These are phyloP conservation scores for Sphenopsis melanotis DNA, from an alignment of 2,797 vertebrate species.

Conservation along the genomic window DNA sequence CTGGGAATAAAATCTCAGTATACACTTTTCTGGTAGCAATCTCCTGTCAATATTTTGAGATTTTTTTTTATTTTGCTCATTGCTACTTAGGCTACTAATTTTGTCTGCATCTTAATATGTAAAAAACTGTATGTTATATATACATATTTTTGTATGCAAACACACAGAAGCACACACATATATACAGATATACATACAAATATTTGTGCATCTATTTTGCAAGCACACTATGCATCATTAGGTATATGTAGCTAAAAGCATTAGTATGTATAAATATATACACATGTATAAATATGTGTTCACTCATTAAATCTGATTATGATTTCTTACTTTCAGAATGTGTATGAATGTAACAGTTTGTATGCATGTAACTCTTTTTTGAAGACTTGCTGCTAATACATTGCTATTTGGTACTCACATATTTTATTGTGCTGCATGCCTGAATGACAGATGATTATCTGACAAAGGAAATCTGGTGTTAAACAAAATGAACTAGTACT, in stretches of 20 bases:
- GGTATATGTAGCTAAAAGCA: neutral
- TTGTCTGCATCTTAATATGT: neutral
- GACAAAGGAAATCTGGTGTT: constrained; percentile 77
- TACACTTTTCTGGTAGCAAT: neutral
- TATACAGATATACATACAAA: neutral
- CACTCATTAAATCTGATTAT: constrained; percentile 54
- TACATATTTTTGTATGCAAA: neutral
- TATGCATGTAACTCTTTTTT: constrained; percentile 10
- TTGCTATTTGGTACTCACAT: constrained; percentile 53
- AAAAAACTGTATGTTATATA: neutral
- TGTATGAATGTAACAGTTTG: constrained; percentile 3
- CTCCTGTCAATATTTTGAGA: neutral
- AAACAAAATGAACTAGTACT: constrained; percentile 73
- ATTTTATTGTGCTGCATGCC: constrained; percentile 55
- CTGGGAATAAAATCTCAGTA: neutral
- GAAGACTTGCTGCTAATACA: constrained; percentile 44
- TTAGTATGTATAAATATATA: neutral
- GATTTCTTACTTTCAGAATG: constrained; percentile 53
- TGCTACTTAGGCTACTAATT: neutral
- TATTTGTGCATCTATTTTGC: neutral
- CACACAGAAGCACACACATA: neutral
- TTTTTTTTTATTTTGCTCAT: neutral
- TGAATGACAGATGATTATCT: constrained; percentile 79
- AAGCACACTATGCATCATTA: neutral
- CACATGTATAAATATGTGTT: constrained; percentile 14